Conservation (phyloP, 2,113 vertebrate genomes). For the Vanacampus margaritifer region DNA sequence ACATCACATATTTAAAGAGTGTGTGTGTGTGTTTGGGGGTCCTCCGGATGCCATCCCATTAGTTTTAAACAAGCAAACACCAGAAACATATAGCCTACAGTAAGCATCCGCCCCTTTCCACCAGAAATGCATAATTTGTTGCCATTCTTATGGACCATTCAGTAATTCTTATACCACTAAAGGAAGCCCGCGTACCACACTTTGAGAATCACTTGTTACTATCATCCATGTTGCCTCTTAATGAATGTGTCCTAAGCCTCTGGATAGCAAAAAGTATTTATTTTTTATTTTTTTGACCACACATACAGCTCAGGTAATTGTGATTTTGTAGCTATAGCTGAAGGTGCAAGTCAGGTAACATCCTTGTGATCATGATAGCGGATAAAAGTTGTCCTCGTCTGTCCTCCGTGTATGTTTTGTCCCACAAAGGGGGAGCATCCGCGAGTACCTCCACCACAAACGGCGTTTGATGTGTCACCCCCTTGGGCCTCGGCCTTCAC, state of each 20-base stretch:
- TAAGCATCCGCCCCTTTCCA: too few relatives aligned
- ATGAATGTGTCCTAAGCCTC: slow-evolving; percentile 33
- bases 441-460: slow-evolving; percentile 31
- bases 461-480: slow-evolving; percentile 33
- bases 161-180: too few relatives aligned
- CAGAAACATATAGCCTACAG: too few relatives aligned
- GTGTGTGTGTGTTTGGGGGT: too few relatives aligned
- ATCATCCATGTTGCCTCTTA: slow-evolving; percentile 30
- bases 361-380: slow-evolving; percentile 38
- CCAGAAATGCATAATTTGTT: too few relatives aligned
- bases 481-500: slow-evolving; percentile 19
- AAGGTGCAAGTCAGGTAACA: slow-evolving; percentile 31
- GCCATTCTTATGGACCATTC: too few relatives aligned
- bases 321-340: slow-evolving; percentile 11
- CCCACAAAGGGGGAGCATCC: slow-evolving; percentile 28
- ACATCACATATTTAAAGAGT: too few relatives aligned
- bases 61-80: too few relatives aligned
- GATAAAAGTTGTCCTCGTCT: slow-evolving; percentile 46
- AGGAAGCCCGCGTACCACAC: neutral
- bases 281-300: slow-evolving; percentile 18
- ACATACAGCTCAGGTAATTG: slow-evolving; percentile 28
- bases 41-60: too few relatives aligned
- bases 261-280: slow-evolving; percentile 34
- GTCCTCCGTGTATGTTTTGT: slow-evolving; percentile 43
- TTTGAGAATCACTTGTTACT: slow-evolving; percentile 8